Evolutionary conservation across 1,140 invertebrate genomes (phyloP), one percentile per base, ranked within the genome.

Genomic region (Trissolcus basalis): DNA sequence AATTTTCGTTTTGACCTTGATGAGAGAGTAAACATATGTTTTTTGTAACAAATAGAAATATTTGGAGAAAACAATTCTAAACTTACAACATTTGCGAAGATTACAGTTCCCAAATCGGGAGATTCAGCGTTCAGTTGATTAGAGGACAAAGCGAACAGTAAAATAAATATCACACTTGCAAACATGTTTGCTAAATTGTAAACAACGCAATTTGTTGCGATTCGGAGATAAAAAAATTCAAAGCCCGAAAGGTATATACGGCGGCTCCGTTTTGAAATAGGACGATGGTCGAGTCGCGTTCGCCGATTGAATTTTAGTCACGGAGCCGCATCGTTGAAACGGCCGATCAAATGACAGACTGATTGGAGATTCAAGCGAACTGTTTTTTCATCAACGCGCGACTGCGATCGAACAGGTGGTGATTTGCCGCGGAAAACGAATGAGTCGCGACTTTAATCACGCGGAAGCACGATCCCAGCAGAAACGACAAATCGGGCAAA

Each of bases 41-140:
- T 44, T 44, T 13, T 8, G 16, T 6, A 19, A 16, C 8, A 19
- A 48, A 48, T 44, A n/a, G 3, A 44, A 7, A 13, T 12, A 43
- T 43, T 43, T 43, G 11, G 4, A 11, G 7, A 44, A 13, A 44
- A 48, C 14, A 27, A 48, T 44, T 12, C 3, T 12, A 44, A 27
- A 82, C 80, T 80, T 39, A 81, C 80, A 44, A 81, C 54, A 63
- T 77, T 77, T 4, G 80, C 70, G 39, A 80, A 78, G 33, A 80
- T 60, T 33, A 81, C 64, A 44, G 54, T 77, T 7, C 76, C 80
- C 14, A 80, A 56, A 19, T 80, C 76, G 33, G 56, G 41, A 48
- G 63, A 39, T 69, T 68, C 45, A 4, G 63, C 50, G n/a, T 48
- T 67, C 13, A 60, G 41, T 48, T 68, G 49, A 45, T 48, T 50